Evolutionary conservation across 2,888 invertebrate species (phyloP).

Genomic region (Vannuccia rotundouncinata): DNA sequence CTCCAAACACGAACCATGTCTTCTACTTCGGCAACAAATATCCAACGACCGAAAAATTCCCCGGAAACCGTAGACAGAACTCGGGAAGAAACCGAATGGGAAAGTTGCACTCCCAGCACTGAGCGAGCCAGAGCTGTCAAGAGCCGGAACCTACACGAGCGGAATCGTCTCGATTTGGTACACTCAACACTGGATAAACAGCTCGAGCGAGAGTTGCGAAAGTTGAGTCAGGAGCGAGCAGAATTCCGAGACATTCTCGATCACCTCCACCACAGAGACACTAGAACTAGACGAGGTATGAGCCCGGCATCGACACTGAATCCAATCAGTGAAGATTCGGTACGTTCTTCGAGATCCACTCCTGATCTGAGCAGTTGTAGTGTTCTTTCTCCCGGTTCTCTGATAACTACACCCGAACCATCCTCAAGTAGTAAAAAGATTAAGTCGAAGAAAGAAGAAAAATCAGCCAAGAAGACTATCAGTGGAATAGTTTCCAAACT

Average conservation of each 20-base stretch:
- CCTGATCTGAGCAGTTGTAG: neutral
- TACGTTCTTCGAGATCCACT: neutral
- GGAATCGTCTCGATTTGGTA: slow-evolving; percentile 4
- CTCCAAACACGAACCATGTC: too few relatives aligned
- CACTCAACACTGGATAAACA: slow-evolving; percentile 20
- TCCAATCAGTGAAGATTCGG: neutral
- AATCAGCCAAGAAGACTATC: too few relatives aligned
- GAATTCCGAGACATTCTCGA: slow-evolving; percentile 1
- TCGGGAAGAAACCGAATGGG: slow-evolving; percentile 17
- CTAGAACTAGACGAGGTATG: neutral
- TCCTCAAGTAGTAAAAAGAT: too few relatives aligned
- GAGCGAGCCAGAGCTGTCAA: neutral
- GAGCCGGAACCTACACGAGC: neutral
- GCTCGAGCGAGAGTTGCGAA: slow-evolving; percentile 10
- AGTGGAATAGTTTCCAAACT: too few relatives aligned
- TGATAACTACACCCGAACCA: too few relatives aligned
- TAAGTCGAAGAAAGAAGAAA: too few relatives aligned
- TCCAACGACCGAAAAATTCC: too few relatives aligned
- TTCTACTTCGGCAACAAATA: too few relatives aligned
- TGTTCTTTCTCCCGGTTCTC: too few relatives aligned
- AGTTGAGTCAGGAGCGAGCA: neutral
- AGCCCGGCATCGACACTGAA: neutral
- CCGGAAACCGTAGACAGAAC: too few relatives aligned
- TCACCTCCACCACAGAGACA: neutral
- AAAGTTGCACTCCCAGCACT: neutral